Evolutionary conservation across 1,140 invertebrate genomes (phyloP), one percentile per base, ranked within the genome.

Genomic region (Drosophila bocki): DNA sequence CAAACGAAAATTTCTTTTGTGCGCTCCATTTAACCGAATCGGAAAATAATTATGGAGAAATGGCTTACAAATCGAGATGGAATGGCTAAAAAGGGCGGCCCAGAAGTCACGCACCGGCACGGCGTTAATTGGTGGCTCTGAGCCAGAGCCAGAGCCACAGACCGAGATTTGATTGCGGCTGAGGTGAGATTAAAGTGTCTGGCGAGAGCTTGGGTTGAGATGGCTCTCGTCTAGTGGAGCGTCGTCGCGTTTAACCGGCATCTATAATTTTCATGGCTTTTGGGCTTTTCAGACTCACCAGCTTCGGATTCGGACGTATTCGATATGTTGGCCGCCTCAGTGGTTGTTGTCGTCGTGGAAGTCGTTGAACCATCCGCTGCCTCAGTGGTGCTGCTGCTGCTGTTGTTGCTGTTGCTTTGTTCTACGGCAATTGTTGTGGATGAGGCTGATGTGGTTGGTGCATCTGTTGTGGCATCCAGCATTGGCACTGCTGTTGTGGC

Each of bases 231-330:
- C 61, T 70, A 70, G 63, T 22, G 47, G 62, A 58, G 35, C 77
- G 67, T 54, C 72, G 56, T 65, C 70, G 79, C 47, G 59, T 50
- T 50, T 42, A 33, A 19, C 32, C 41, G 59, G 64, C 70, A 78
- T 78, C 85, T 88, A 88, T 90, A 90, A 85, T 88, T 90, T 90
- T 72, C 78, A 64, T 82, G 68, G 70, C 71, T 76, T 79, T 69
- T 62, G 62, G 62, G 33, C 63, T 50, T 77, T 83, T 69, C 26
- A 70, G 88, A 90, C 85, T 90, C 68, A 90, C 85, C 85, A 90
- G 85, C 78, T 65, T 90, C 85, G 76, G 70, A 51, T 62, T 90
- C 85, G 76, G 70, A 61, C 32, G 78, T 54, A 80, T 82, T 90
- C 75, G 80, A 79, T 84, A 67, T 88, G 81, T 85, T 79, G 67